Base-by-base conservation (phyloP, 2,888 invertebrate genomes). In the Dugesia japonica region DNA sequence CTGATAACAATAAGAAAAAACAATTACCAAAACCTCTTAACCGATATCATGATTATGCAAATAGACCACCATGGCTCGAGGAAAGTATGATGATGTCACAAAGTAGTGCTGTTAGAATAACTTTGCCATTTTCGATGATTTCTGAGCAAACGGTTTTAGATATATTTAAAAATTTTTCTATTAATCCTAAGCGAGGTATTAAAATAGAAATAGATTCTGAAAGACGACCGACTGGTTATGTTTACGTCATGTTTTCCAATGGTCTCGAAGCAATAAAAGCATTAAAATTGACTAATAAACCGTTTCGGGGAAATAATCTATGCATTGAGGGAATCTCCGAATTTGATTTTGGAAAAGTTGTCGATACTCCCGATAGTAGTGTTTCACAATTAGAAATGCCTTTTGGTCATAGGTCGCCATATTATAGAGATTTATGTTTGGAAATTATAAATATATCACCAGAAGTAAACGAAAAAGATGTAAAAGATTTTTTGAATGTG, bases 171-270 rank as follows among this genome's bases (percentile, higher is more conserved):
- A 42, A 56, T 4, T 28, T 75, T 7, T n/a, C 38, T 23, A 71
- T 77, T 20, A 31, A 77, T 26, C 72, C 27, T 27, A 75, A 76
- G 28, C 76, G 42, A 13, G 77, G 74, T 1, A 33, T 77, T 31
- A 31, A 75, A n/a, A 72, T 77, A n/a, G 77, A 77, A 56, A 7
- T 76, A 15, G 77, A 77, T 56, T 42, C 26, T 4, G 28, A 38
- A 9, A 42, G 56, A 23, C 27, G 74, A n/a, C 75, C 75, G 1
- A 77, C 77, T 56, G 77, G 77, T 26, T 77, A 77, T 77, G 77
- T 77, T 26, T 76, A 56, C 17, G 75, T 75, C 1, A 71, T 56
- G 56, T 71, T 75, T 13, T 7, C 75, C 15, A 26, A 27, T 31
- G 42, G 17, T 28, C 15, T 7, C 1, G 75, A 75, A 27, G 42